Evolutionary conservation across 1,140 invertebrate genomes (phyloP), one percentile per base, ranked within the genome.

Genomic region (Drosophila guanche): DNA sequence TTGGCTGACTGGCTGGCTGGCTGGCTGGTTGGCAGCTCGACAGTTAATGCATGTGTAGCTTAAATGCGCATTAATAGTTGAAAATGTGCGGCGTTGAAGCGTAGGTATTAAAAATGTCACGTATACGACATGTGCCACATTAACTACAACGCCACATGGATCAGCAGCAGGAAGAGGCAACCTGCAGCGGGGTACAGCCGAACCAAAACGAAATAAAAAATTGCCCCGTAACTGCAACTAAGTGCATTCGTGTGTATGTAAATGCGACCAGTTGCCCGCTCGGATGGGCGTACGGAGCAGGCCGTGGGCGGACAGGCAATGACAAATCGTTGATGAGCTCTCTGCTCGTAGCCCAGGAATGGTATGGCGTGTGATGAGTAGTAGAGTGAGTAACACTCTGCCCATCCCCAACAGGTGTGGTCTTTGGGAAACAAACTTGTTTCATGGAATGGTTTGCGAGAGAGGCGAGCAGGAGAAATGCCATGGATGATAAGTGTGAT

Each of bases 101-200:
- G 81, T 85, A 81, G 81, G 81, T 85, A 81, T 86, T 86, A 86
- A 86, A 86, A 86, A 88, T 86, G 81, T 86, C 81, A 86, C 81
- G 81, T 86, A 81, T 81, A 88, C 81, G 81, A 86, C 81, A 88
- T 86, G 81, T 86, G 83, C 48, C 81, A 86, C 83, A 86, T 88
- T 85, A 86, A 86, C 80, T 85, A 85, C 80, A 41, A 45, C 60
- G 67, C 63, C 76, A 77, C 80, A 85, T 86, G 76, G 72, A 86
- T 86, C 76, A 85, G 61, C 63, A 70, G 51, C 46, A 43, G 23
- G 42, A 65, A 55, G 50, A 27, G 29, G 8, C 25, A 52, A 42
- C 29, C 25, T 27, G 29, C 42, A 48, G 37, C 50, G 7, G 16
- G 12, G 23, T 12, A 20, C 58, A 63, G 20, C 45, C 33, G 10